These are phyloP conservation scores for Amphiprion percula DNA, from an alignment of 2,113 vertebrate species.

Conservation along the genomic window DNA sequence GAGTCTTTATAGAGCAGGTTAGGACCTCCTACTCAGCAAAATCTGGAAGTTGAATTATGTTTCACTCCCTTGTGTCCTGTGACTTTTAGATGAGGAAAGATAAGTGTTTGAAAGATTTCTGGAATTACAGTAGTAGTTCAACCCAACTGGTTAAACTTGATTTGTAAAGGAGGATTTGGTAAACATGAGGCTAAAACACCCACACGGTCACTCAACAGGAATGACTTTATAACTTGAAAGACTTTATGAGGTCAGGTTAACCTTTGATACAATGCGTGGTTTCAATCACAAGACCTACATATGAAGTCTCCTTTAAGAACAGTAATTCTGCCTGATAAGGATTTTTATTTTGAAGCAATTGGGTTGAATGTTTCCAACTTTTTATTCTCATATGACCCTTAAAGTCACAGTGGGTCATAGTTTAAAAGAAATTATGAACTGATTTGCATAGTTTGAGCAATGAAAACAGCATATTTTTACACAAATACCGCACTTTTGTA, in stretches of 20 bases:
- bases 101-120: not conserved
- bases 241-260: slow-evolving; percentile 3
- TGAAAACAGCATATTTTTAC: no score
- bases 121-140: not conserved
- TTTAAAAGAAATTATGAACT: no score
- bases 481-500: no score
- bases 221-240: not conserved
- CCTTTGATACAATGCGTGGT: slow-evolving; percentile 6
- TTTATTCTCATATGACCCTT: no score
- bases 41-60: not conserved
- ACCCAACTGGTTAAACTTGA: not conserved
- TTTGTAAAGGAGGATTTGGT: not conserved
- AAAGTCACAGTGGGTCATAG: no score
- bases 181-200: not conserved
- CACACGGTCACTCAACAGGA: not conserved
- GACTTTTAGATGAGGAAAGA: not conserved
- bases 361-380: no score
- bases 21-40: slow-evolving; percentile 34
- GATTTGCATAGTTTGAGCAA: no score
- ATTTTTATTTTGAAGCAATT: not conserved
- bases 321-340: not conserved
- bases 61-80: not conserved
- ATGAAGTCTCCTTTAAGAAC: slow-evolving; percentile 4
- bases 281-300: slow-evolving; percentile 25
- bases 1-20: slow-evolving; percentile 13